Percentiles rank a stretch among this genome's conserved stretches.
These are phyloP conservation scores for Luidia sarsii DNA, from an alignment of 53 echinoderm and acorn worm species.

Conservation along the genomic window DNA sequence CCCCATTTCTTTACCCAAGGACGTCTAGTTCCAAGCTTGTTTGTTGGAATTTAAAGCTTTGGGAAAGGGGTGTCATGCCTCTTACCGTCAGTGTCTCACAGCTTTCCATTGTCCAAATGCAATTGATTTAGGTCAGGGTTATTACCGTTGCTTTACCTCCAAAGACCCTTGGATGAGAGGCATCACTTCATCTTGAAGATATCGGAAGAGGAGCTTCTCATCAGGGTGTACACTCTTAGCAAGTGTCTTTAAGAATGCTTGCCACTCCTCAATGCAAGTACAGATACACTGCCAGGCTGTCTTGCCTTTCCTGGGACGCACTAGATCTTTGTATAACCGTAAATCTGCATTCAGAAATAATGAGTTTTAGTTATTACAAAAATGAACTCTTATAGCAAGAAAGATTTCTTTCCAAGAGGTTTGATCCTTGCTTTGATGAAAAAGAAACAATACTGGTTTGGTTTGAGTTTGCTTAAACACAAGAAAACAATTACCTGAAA, in stretches of 20 bases:
- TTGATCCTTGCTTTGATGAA: no score
- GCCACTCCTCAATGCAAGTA: slow-evolving; percentile 57
- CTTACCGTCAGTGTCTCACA: no score
- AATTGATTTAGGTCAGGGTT: background rate
- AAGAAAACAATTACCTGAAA: background rate
- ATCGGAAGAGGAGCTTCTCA: slow-evolving; percentile 46
- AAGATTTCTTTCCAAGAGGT: no score
- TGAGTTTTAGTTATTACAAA: no score
- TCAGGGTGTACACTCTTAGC: slow-evolving; percentile 48
- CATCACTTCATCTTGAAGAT: slow-evolving; percentile 61
- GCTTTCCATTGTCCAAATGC: background rate
- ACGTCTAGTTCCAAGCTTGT: no score
- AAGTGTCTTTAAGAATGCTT: slow-evolving; percentile 44
- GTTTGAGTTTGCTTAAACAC: no score
- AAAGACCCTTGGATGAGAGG: slow-evolving; percentile 51
- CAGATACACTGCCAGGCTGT: slow-evolving; percentile 66
- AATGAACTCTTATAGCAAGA: no score
- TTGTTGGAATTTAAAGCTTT: no score
- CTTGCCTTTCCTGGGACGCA: slow-evolving; percentile 47
- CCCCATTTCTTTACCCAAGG: no score
- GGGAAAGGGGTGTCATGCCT: no score
- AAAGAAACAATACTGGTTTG: no score
- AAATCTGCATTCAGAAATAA: slow-evolving; percentile 61
- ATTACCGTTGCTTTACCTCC: slow-evolving; percentile 56
- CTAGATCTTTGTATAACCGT: slow-evolving; percentile 58